Evolutionary conservation across 2,888 invertebrate species (phyloP).

Genomic region (Caenorhabditis drosophilae): DNA sequence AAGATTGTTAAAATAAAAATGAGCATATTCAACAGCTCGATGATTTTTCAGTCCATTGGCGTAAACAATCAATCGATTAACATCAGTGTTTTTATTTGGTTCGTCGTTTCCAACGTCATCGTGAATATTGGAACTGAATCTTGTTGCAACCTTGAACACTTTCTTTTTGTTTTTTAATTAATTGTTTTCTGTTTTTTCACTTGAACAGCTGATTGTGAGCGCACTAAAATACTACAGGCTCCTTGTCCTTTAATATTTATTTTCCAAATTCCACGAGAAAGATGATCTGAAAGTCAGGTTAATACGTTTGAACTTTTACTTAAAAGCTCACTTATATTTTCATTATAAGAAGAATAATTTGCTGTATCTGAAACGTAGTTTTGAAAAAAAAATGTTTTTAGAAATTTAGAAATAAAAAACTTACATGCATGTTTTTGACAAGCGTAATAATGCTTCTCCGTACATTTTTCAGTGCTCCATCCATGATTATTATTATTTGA

Average conservation of each 20-base stretch:
- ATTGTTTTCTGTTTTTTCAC: slow-evolving; percentile 7
- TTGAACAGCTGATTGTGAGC: slow-evolving; percentile 43
- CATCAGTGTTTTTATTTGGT: slow-evolving; percentile 29
- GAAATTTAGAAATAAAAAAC: slow-evolving; percentile 5
- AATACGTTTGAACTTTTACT: background rate
- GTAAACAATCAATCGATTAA: slow-evolving; percentile 45
- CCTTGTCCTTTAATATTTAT: slow-evolving; percentile 38
- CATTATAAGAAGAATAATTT: slow-evolving; percentile 23
- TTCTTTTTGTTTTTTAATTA: no score
- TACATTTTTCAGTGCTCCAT: slow-evolving; percentile 39
- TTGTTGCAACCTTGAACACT: slow-evolving; percentile 24
- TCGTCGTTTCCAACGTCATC: slow-evolving; percentile 45
- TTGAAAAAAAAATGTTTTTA: background rate
- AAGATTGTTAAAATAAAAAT: slow-evolving; percentile 44
- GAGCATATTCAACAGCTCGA: slow-evolving; percentile 49
- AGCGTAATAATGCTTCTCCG: slow-evolving; percentile 25
- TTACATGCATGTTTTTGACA: slow-evolving; percentile 47
- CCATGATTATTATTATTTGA: slow-evolving; percentile 18
- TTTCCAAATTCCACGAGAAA: slow-evolving; percentile 51
- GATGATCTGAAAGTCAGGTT: slow-evolving; percentile 26
- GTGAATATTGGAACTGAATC: slow-evolving; percentile 45
- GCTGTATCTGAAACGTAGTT: slow-evolving; percentile 22
- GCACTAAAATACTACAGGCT: slow-evolving; percentile 30
- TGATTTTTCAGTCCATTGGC: slow-evolving; percentile 32
- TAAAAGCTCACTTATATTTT: slow-evolving; percentile 14